Evolutionary conservation across 2,113 vertebrate genomes (phyloP).

Genomic region (Periophthalmodon schlosseri): DNA sequence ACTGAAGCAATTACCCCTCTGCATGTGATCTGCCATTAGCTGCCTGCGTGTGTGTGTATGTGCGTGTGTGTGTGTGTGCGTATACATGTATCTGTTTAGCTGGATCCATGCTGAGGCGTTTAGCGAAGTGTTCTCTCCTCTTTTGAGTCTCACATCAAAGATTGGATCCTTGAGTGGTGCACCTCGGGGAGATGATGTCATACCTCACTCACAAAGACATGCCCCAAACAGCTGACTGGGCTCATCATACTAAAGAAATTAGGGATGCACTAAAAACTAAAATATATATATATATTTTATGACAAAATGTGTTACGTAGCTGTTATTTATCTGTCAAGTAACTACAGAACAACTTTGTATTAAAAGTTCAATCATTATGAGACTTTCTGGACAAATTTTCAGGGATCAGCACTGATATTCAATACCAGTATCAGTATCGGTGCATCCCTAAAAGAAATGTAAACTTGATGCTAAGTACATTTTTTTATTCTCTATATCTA

Average conservation of each 20-base stretch:
- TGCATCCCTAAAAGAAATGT: not conserved
- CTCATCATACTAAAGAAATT: constrained; percentile 17
- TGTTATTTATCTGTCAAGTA: too few species aligned
- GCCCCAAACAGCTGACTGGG: constrained; percentile 52
- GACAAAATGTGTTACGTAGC: too few species aligned
- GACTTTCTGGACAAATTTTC: too few species aligned
- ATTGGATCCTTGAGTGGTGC: constrained; percentile 45
- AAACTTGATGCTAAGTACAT: constrained; percentile 32
- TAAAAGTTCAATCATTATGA: too few species aligned
- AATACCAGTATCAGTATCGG: too few species aligned
- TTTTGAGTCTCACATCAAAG: constrained; percentile 47
- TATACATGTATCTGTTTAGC: constrained; percentile 4
- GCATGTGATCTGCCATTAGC: constrained; percentile 62
- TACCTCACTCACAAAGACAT: constrained; percentile 30
- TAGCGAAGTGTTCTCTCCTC: constrained; percentile 5
- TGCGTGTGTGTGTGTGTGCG: not conserved
- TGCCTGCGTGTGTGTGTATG: constrained; percentile 5
- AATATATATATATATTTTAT: too few species aligned
- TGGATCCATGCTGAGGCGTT: constrained; percentile 1
- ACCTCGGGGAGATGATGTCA: constrained; percentile 67
- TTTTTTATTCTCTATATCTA: too few species aligned
- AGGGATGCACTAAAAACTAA: too few species aligned
- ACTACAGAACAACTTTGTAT: too few species aligned
- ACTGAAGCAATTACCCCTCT: constrained; percentile 70
- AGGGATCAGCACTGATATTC: too few species aligned